Base-by-base conservation (phyloP, 2,888 invertebrate species). In the Rhagonycha lutea region DNA sequence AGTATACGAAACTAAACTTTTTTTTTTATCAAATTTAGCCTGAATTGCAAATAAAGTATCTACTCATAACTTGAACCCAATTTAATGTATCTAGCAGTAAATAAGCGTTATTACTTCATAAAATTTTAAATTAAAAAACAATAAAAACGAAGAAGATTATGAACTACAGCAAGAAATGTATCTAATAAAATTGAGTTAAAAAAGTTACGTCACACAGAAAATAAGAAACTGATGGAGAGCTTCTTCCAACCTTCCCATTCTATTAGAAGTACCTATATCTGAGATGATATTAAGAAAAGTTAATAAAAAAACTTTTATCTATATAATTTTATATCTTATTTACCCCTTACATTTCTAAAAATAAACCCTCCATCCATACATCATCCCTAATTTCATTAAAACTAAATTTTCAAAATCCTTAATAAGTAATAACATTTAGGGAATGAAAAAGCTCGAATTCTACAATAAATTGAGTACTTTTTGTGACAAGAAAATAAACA, bases 401-500 rank as follows among this genome's bases (percentile, higher is more conserved):
- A 47, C 47, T n/a, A 47, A 47, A 47, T 47, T 47, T 47, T 47
- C n/a, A 47, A 47, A 47, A 47, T 47, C 47, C 47, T 47, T 47
- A 47, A 47, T 47, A 47, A 47, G 47, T 47, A 47, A 47, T 47
- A 47, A 47, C 47, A n/a, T 47, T 47, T 47, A 47, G 47, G 8
- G n/a, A 47, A 47, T 5, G n/a, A n/a, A 47, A 47, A 47, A n/a
- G 32, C 32, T 47, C 32, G 5, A 47, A 47, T 24, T 24, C 24
- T 24, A 65, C 63, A 65, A 65, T 26, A 23, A 18, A 65, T 24
- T 23, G 24, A 24, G 24, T 12, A 65, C 60, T 62, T 75, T 14
- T 47, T 68, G 47, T 72, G 68, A 62, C 72, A 71, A 29, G 72
- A 72, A 75, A 72, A 75, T 75, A 75, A 71, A 75, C 71, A 75